Base-by-base conservation (phyloP, 2,888 invertebrate genomes). In the Bembecia ichneumoniformis region DNA sequence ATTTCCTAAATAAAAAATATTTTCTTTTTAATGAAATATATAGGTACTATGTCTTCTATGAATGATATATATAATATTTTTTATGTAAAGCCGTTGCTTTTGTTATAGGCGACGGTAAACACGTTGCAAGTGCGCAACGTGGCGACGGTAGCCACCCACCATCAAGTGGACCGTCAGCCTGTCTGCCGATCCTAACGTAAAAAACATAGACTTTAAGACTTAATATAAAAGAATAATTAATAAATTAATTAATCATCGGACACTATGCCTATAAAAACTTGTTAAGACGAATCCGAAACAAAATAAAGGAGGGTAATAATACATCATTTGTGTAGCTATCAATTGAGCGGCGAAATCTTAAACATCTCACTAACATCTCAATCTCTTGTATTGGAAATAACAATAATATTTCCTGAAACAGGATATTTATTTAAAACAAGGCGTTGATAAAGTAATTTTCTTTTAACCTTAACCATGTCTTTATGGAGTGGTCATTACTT, bases 401-500 rank as follows among this genome's bases (percentile, higher is more conserved):
- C 82, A 80, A 86, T 81, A 86, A 87, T 87, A 87, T 81, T 86
- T 86, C 86, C 87, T 84, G 84, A 87, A 87, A 87, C 84, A 79
- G 84, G 82, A 84, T 86, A 86, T 87, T 87, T 87, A 86, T 86
- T 87, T 82, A 82, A 87, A 87, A 86, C 84, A 84, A 86, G 87
- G 83, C 86, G 87, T 84, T 87, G 87, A 87, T 87, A 86, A 86
- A 87, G 86, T 87, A 87, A 87, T 87, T 86, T 87, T 86, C 84
- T 87, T 87, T 86, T 84, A 86, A 86, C 87, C 86, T 86, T 86
- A 84, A 84, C 83, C 87, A 82, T 86, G 86, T 87, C 86, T 84
- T 87, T 83, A 86, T 86, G 86, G 87, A 84, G 81, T 82, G 87
- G 86, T 81, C 86, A 87, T 86, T 87, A 87, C 86, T 87, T 87